phyloP scores from a whole-genome alignment of 2,113 vertebrate genomes.

The Crotalus tigris region DNA sequence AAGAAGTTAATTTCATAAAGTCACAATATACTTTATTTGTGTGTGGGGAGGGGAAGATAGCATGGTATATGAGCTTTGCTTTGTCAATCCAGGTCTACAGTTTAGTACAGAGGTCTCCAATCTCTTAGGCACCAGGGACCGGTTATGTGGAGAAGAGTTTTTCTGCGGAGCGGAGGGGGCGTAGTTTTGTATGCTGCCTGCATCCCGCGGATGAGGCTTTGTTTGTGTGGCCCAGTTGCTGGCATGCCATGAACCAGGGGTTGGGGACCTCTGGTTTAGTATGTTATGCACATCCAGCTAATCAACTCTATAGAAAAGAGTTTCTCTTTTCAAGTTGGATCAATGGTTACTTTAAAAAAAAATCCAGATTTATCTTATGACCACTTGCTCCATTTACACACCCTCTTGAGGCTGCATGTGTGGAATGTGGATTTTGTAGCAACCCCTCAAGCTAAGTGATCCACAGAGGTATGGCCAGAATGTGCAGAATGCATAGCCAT shows the following conservation, averaged over 20 bases:
- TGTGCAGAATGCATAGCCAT: not conserved
- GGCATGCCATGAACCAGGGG: too few relatives aligned
- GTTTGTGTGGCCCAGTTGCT: too few relatives aligned
- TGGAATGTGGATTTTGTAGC: not conserved
- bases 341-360: not conserved
- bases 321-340: not conserved
- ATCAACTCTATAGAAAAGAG: not conserved
- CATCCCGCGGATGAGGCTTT: too few relatives aligned
- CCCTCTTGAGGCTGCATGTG: not conserved
- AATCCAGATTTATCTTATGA: not conserved
- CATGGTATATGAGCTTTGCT: not conserved
- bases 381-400: not conserved
- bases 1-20: not conserved
- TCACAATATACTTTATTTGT: not conserved
- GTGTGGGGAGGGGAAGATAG: not conserved
- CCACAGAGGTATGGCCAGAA: not conserved
- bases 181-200: too few relatives aligned
- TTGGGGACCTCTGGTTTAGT: not conserved
- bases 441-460: not conserved
- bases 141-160: too few relatives aligned
- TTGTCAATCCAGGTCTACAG: not conserved
- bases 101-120: not conserved
- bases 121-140: too few relatives aligned
- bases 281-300: not conserved
- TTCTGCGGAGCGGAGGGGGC: too few relatives aligned